Evolutionary conservation across 2,888 invertebrate species (phyloP).

Genomic region (Diplazon laetatorius): DNA sequence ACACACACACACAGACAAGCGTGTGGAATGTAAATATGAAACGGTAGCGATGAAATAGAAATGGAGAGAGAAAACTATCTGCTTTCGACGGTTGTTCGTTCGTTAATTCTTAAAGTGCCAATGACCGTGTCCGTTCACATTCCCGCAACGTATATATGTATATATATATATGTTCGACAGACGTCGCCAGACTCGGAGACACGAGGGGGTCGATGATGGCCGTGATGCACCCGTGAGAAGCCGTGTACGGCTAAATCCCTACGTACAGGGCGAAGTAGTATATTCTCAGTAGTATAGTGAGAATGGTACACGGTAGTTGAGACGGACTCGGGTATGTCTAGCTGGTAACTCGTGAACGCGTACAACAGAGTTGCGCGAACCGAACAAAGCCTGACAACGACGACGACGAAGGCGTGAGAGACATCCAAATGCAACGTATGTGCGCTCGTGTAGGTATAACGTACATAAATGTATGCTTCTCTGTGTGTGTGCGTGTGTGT

Average conservation of each 20-base stretch:
- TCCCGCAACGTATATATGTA: no score
- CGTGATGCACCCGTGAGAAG: conserved; percentile 58
- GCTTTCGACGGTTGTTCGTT: not conserved
- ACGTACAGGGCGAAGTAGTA: not conserved
- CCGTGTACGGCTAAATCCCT: conserved; percentile 55
- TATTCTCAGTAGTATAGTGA: conserved; percentile 15
- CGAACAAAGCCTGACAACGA: conserved; percentile 60
- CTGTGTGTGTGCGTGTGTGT: conserved; percentile 26
- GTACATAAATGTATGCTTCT: no score
- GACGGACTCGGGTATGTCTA: conserved; percentile 54
- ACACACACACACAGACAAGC: no score
- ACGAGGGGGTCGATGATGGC: conserved; percentile 29
- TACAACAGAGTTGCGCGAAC: conserved; percentile 51
- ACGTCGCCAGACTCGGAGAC: conserved; percentile 31
- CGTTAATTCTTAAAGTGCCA: conserved; percentile 8
- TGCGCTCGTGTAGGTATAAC: no score
- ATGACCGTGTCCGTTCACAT: not conserved
- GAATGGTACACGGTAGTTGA: conserved; percentile 56
- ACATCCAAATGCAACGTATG: conserved; percentile 41
- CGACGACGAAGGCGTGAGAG: conserved; percentile 55
- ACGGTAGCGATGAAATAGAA: not conserved
- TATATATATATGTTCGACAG: no score
- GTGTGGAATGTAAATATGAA: not conserved
- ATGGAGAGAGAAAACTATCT: not conserved
- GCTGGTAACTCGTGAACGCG: conserved; percentile 45